Percentiles rank a stretch among this genome's conserved stretches.
phyloP scores from a whole-genome alignment of 2,888 invertebrate species.

The Chrysolina americana region DNA sequence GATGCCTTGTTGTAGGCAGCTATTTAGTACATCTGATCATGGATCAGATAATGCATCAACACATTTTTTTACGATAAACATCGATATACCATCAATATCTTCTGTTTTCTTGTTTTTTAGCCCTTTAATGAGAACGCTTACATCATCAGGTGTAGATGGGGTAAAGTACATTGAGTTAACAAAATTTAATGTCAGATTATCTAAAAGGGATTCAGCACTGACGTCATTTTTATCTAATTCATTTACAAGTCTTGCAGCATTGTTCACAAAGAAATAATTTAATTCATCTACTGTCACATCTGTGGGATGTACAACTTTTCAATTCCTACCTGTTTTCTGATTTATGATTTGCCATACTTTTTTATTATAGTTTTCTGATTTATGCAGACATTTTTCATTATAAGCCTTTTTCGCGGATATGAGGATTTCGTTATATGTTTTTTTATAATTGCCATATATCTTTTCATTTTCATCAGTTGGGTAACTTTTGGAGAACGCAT shows the following conservation, averaged over 20 bases:
- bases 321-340: neutral
- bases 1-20: neutral
- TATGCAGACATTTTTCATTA: neutral
- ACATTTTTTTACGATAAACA: neutral
- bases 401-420: conserved; percentile 1
- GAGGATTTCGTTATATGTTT: neutral
- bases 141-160: too few relatives aligned
- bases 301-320: neutral
- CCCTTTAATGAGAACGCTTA: too few relatives aligned
- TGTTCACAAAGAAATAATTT: neutral
- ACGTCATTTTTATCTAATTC: neutral
- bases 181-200: conserved; percentile 2
- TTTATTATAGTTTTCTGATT: too few relatives aligned
- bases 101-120: neutral
- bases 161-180: neutral
- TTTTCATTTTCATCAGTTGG: neutral
- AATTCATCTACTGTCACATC: neutral
- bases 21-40: neutral
- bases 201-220: neutral
- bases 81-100: neutral
- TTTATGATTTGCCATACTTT: too few relatives aligned
- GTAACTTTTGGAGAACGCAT: too few relatives aligned
- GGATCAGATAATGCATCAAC: neutral
- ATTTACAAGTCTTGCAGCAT: neutral
- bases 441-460: neutral